Evolutionary conservation across 1,140 invertebrate species (phyloP), one percentile per base, ranked within the genome.

Genomic region (Apis mellifera): DNA sequence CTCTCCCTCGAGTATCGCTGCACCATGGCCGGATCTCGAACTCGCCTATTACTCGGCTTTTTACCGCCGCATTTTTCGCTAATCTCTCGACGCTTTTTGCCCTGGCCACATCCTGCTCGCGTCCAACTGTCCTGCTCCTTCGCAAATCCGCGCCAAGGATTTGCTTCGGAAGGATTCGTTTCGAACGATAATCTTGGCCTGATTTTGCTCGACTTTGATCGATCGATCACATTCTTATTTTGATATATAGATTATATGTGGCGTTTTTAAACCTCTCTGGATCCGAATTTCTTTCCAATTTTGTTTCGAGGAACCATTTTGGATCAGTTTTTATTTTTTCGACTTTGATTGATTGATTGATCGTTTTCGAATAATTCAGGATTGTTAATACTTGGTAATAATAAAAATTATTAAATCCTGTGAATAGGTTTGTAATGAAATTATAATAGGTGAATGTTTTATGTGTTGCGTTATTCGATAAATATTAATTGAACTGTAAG

Each of bases 1-100:
- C 83, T 77, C 69, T 79, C 79, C 78, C 83, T 77, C 42, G 72
- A 72, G 79, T 81, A 81, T 81, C 62, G 69, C n/a, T 66, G 26
- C 32, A 26, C n/a, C 48, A 72, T 64, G 55, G 55, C 23, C 9
- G 62, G 62, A 59, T 64, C 78, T 26, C 50, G 52, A 54, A 81
- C 52, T 42, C 71, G 21, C 66, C 78, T 81, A 59, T 81, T 81
- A 76, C 64, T 74, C 78, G 19, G 19, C 57, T 80, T 74, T 74
- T 65, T 80, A 57, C 57, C 72, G 50, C 42, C 54, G 54, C 64
- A 70, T 77, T 82, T 71, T 62, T 59, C 74, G 74, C 54, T 60
- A 60, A 71, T 71, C 55, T 70, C 42, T 64, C 5, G 21, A 52
- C 12, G 11, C 54, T 60, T 66, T 74, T 76, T 76, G 23, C 60